phyloP scores from a whole-genome alignment of 2,113 vertebrate species.

The Stictonetta naevosa region DNA sequence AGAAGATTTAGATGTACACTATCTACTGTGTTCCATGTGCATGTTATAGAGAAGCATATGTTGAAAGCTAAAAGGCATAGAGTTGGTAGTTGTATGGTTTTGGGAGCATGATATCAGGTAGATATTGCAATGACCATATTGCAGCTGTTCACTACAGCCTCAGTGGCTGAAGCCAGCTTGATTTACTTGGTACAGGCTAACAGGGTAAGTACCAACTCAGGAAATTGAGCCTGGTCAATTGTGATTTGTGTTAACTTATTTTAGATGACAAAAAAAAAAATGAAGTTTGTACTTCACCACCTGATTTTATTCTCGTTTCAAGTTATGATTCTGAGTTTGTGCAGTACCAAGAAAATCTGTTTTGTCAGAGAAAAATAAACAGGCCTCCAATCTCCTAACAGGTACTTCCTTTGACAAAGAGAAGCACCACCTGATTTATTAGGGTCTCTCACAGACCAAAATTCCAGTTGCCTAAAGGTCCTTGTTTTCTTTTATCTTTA shows the following conservation, averaged over 20 bases:
- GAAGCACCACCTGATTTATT: conserved; percentile 48
- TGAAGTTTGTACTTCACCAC: not conserved
- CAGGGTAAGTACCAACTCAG: not conserved
- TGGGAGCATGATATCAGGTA: not conserved
- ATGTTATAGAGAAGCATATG: not conserved
- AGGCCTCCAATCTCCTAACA: not conserved
- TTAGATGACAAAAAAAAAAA: not conserved
- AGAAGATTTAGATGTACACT: not conserved
- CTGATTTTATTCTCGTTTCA: conserved; percentile 31
- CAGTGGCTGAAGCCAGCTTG: not conserved
- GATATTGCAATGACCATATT: not conserved
- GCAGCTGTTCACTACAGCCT: not conserved
- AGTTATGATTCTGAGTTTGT: not conserved
- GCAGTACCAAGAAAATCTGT: not conserved
- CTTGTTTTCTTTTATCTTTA: conserved; percentile 54
- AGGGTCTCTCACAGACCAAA: not conserved
- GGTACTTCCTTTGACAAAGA: conserved; percentile 47
- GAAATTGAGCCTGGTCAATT: not conserved
- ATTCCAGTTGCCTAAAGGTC: conserved; percentile 36
- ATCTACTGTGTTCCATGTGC: not conserved
- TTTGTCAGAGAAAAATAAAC: conserved; percentile 56
- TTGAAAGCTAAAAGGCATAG: not conserved
- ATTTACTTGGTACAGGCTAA: not conserved
- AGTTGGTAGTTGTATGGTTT: not conserved
- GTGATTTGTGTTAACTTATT: not conserved